Base-by-base conservation (phyloP, 1,140 invertebrate species). In the Penaeus japonicus region DNA sequence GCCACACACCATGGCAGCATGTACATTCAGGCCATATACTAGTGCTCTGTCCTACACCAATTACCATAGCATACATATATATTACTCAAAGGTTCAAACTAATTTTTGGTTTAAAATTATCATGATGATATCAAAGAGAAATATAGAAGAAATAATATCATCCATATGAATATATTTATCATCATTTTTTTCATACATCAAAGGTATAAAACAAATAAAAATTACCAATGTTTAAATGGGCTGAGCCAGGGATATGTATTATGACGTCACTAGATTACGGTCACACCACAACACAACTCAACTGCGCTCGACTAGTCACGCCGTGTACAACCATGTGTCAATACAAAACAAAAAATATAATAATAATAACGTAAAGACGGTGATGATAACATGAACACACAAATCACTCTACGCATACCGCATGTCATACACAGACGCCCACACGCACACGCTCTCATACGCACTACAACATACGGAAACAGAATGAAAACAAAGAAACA, bases 1-100 rank as follows among this genome's bases (percentile, higher is more conserved):
- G 81, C 81, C 81, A 83, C 86, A 83, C 81, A 83, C 87, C 87
- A 89, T 89, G 87, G 87, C 87, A 84, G 82, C 81, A 89, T 78
- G 30, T 78, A 89, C 81, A 75, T 84, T 86, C 57, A 86, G 39
- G 79, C 20, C 39, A 55, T 30, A 82, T 27, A 57, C n/a, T 30
- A 55, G 47, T 79, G 87, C 84, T 78, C 32, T 59, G 30, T 54
- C 84, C 80, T 55, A 47, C 79, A 77, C 73, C 70, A 47, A 75
- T 59, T 83, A 55, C 62, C 62, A 27, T 75, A 47, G 62, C 27
- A 35, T 24, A 83, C n/a, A 82, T 82, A 82, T n/a, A 81, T 30
- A n/a, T 83, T n/a, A 83, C 39, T 39, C 81, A 39, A 54, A 7
- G 10, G 32, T 30, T 54, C 24, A 83, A 18, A 17, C 65, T 30